A percentile compares a stretch with the other conserved stretches of the same genome.
Evolutionary conservation across 2,888 invertebrate species (phyloP).

Genomic region (Panopea generosa): DNA sequence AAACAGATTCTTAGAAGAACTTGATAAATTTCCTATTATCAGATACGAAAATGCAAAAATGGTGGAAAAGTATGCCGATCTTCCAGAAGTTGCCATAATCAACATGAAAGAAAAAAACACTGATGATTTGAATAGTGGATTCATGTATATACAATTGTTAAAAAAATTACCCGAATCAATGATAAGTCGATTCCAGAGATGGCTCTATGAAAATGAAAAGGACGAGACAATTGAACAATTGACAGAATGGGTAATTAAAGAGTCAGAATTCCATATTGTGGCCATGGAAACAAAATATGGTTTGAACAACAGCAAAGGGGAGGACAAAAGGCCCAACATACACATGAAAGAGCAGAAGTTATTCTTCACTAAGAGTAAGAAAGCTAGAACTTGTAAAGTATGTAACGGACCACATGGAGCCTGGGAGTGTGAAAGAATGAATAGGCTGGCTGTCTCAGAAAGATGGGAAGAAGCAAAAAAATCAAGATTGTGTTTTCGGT

Average conservation of each 20-base stretch:
- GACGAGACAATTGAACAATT: constrained; percentile 39
- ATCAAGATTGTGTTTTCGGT: too few species aligned
- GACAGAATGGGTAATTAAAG: constrained; percentile 6
- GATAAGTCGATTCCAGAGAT: constrained; percentile 40
- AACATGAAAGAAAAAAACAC: constrained; percentile 36
- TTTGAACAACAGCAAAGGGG: not conserved
- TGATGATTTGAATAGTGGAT: constrained; percentile 23
- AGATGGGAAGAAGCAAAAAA: constrained; percentile 34
- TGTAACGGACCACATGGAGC: constrained; percentile 18
- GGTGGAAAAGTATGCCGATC: constrained; percentile 40
- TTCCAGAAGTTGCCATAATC: constrained; percentile 41
- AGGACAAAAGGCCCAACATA: too few species aligned
- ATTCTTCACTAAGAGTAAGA: not conserved
- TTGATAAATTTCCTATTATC: too few species aligned
- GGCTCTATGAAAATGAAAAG: constrained; percentile 36
- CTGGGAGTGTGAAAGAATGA: constrained; percentile 14
- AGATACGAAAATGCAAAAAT: constrained; percentile 22
- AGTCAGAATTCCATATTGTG: too few species aligned
- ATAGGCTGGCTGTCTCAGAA: not conserved
- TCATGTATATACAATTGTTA: constrained; percentile 33
- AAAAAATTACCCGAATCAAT: constrained; percentile 43
- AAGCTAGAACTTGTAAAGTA: constrained; percentile 2
- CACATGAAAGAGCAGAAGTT: not conserved
- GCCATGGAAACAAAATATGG: too few species aligned
- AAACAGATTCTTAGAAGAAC: too few species aligned